Evolutionary conservation across 1,140 invertebrate species (phyloP), one percentile per base, ranked within the genome.

Genomic region (Drosophila kurseongensis): DNA sequence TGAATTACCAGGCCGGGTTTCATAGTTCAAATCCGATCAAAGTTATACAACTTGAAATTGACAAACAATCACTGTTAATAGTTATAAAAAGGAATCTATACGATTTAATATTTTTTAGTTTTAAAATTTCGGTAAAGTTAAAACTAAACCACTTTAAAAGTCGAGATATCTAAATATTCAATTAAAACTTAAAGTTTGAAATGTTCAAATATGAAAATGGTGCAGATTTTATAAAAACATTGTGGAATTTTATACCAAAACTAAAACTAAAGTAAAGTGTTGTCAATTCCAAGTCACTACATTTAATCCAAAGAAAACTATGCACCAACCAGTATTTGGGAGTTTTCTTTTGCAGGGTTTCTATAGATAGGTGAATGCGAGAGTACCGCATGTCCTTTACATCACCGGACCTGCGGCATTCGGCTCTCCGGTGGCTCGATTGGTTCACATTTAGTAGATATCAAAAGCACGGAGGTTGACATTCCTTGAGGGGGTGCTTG

Each of bases 401-500:
- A 51, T 71, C 61, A 44, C 72, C 62, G 80, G 72, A 58, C 80
- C 71, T 72, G 38, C 41, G 62, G 40, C 50, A 27, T 5, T 40
- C 36, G 41, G 50, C 14, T 35, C 9, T 47, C 42, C 52, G 52
- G 23, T 56, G 67, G 66, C 71, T 55, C 55, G 23, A 23, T 23
- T 78, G 68, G 54, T 65, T 65, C 58, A 86, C 84, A 83, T 91
- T 91, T 91, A 91, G 83, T 91, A 91, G 75, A 84, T 91, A 91
- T 89, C 77, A 82, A 91, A 91, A 91, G 88, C 88, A 88, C 77
- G 77, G 69, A 75, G 71, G 51, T 77, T 62, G 56, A 78, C 55
- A 81, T 76, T 76, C 52, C 50, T 75, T 48, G 29, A 54, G 41
- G 62, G 72, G 72, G 35, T 18, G 68, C 65, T 44, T 69, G 29